Evolutionary conservation across 2,797 vertebrate species (phyloP).

Genomic region (Trematomus bernacchii): DNA sequence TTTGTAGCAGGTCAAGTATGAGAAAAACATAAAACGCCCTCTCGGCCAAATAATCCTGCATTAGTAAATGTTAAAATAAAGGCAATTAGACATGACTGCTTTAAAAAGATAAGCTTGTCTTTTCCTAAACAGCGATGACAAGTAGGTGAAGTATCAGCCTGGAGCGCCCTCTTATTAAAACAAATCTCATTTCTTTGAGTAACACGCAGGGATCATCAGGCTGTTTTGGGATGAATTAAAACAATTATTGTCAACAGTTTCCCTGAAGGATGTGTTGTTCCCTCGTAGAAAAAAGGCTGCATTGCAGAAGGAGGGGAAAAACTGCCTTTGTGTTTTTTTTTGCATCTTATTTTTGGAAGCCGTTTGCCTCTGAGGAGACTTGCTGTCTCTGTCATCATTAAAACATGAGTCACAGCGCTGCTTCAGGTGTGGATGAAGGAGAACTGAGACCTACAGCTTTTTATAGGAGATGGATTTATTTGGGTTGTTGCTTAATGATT

Average conservation of each 20-base stretch:
- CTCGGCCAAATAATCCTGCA: constrained; percentile 25
- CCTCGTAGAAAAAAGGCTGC: constrained; percentile 45
- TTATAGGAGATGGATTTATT: constrained; percentile 6
- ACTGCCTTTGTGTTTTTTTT: constrained; percentile 30
- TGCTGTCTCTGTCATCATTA: constrained; percentile 54
- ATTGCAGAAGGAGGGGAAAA: constrained; percentile 68
- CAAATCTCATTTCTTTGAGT: constrained; percentile 46
- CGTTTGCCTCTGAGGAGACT: constrained; percentile 43
- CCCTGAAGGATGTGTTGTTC: constrained; percentile 20
- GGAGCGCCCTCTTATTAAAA: constrained; percentile 24
- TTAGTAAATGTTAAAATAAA: constrained; percentile 38
- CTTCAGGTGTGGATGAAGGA: constrained; percentile 51
- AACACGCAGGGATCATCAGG: constrained; percentile 36
- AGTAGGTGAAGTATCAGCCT: constrained; percentile 40
- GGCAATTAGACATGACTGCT: constrained; percentile 27
- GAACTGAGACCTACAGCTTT: neutral
- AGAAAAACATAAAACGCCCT: neutral
- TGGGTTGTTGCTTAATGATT: neutral
- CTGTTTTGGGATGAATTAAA: constrained; percentile 38
- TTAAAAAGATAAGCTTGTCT: constrained; percentile 16
- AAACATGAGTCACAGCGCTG: constrained; percentile 48
- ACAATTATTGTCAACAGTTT: constrained; percentile 43
- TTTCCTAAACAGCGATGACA: constrained; percentile 33
- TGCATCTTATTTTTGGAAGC: constrained; percentile 58
- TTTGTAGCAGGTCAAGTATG: neutral